phyloP scores from a whole-genome alignment of 2,888 invertebrate species.

The Ferrisia virgata region DNA sequence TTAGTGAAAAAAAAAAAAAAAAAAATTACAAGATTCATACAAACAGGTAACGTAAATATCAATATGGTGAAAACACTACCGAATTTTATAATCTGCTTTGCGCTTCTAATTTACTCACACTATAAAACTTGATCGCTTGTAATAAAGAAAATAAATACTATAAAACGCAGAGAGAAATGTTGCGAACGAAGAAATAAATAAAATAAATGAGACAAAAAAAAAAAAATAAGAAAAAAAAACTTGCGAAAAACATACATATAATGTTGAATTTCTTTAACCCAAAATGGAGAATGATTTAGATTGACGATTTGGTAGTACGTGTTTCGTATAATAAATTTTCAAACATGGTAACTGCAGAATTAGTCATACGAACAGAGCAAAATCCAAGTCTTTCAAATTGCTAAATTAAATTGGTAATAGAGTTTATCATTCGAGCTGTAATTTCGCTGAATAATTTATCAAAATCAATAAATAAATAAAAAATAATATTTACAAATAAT shows the following conservation, averaged over 20 bases:
- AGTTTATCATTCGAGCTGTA: conserved; percentile 1
- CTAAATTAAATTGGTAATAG: conserved; percentile 19
- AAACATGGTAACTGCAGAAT: conserved; percentile 30
- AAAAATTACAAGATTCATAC: conserved; percentile 21
- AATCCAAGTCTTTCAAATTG: conserved; percentile 35
- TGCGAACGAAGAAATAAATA: too few relatives aligned
- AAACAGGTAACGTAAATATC: conserved; percentile 35
- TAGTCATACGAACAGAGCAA: conserved; percentile 29
- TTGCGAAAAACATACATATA: background rate
- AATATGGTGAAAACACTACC: conserved; percentile 33
- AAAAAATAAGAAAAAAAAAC: background rate
- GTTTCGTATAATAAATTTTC: background rate
- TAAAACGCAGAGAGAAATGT: too few relatives aligned
- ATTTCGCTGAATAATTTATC: conserved; percentile 9
- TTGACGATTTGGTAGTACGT: background rate
- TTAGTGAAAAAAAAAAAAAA: conserved; percentile 6
- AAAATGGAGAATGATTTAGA: background rate
- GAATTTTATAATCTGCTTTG: background rate
- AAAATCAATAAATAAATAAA: conserved; percentile 19
- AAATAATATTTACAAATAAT: conserved; percentile 13
- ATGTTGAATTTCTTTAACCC: background rate
- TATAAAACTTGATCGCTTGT: background rate
- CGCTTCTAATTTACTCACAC: conserved; percentile 1
- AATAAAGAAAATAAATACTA: background rate
- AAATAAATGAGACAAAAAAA: too few relatives aligned